A percentile compares a stretch with the other conserved stretches of the same genome.
phyloP scores from a whole-genome alignment of 2,888 invertebrate species.

The Dasysyrphus tricinctus region DNA sequence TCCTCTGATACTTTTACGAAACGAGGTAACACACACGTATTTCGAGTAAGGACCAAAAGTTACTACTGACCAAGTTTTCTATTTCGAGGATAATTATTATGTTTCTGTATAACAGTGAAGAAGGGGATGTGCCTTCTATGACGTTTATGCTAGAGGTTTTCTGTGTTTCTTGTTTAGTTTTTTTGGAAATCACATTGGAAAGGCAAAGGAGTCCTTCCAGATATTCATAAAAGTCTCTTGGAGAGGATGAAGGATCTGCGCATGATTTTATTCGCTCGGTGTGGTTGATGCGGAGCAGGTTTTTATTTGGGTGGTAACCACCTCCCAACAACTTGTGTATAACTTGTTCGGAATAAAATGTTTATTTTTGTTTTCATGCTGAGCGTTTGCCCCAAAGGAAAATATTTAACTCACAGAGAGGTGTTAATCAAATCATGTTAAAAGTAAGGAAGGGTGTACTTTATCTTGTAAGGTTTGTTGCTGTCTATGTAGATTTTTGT shows the following conservation, averaged over 20 bases:
- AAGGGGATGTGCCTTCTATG: slow-evolving; percentile 57
- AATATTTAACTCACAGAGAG: slow-evolving; percentile 27
- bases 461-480: slow-evolving; percentile 34
- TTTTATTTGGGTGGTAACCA: slow-evolving; percentile 1
- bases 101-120: slow-evolving; percentile 72
- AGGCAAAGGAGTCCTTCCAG: slow-evolving; percentile 13
- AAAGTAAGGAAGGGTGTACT: slow-evolving; percentile 9
- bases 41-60: slow-evolving; percentile 75
- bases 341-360: slow-evolving; percentile 56
- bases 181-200: slow-evolving; percentile 6
- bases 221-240: neutral
- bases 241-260: slow-evolving; percentile 21
- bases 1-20: slow-evolving; percentile 20
- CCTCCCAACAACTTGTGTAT: neutral
- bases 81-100: slow-evolving; percentile 70
- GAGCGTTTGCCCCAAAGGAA: slow-evolving; percentile 7
- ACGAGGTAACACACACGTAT: slow-evolving; percentile 69
- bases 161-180: slow-evolving; percentile 5
- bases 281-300: neutral
- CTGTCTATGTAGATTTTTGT: neutral
- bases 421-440: slow-evolving; percentile 67
- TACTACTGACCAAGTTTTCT: slow-evolving; percentile 76
- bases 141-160: slow-evolving; percentile 45
- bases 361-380: slow-evolving; percentile 44
- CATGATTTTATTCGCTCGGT: slow-evolving; percentile 18